These are phyloP conservation scores for Drosophila lacicola DNA, from an alignment of 2,888 invertebrate species.

Conservation along the genomic window DNA sequence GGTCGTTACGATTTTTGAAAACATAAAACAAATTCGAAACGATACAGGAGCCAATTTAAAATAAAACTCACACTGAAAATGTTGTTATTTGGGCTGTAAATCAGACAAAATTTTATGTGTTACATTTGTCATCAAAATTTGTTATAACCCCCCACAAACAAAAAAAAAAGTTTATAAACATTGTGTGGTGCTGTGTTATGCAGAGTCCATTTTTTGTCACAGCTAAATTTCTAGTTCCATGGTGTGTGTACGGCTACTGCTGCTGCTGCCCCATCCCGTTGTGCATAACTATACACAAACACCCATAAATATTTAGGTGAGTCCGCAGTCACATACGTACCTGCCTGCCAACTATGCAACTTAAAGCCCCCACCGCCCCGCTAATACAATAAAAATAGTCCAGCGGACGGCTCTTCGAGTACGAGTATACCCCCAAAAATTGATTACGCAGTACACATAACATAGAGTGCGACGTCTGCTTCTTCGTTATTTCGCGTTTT, in stretches of 20 bases:
- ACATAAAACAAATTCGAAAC: conserved; percentile 32
- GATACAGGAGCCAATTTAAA: conserved; percentile 17
- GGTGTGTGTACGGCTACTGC: conserved; percentile 48
- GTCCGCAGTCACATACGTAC: conserved; percentile 26
- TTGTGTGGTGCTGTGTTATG: conserved; percentile 37
- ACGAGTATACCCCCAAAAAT: conserved; percentile 53
- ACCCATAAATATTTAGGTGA: conserved; percentile 60
- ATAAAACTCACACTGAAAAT: conserved; percentile 48
- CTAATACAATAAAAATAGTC: conserved; percentile 55
- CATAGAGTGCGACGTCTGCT: conserved; percentile 41
- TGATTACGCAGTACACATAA: conserved; percentile 71
- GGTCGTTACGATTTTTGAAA: conserved; percentile 62
- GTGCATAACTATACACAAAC: conserved; percentile 58
- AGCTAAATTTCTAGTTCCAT: conserved; percentile 53
- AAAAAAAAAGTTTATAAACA: conserved; percentile 20
- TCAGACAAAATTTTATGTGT: conserved; percentile 34
- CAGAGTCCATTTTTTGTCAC: conserved; percentile 32
- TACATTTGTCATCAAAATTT: conserved; percentile 52
- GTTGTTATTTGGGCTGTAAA: conserved; percentile 41
- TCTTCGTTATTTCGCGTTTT: conserved; percentile 54
- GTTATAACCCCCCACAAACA: conserved; percentile 19
- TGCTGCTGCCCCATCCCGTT: conserved; percentile 44
- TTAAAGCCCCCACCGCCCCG: conserved; percentile 35
- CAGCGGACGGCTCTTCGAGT: conserved; percentile 26
- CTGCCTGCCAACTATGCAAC: conserved; percentile 59